phyloP scores from a whole-genome alignment of 2,888 invertebrate genomes.

The Callyntrura sp. region DNA sequence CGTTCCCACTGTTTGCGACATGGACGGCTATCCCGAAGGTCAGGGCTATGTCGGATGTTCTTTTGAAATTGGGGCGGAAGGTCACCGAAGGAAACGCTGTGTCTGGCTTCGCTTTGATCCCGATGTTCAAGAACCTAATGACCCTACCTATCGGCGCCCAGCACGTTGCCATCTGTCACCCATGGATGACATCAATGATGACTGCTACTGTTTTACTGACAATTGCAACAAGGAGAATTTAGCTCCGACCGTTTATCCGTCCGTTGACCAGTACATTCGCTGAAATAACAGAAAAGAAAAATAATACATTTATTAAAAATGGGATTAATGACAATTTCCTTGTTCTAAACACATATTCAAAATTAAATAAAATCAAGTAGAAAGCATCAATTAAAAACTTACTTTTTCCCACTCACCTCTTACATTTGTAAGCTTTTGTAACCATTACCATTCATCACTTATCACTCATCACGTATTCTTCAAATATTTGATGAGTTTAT shows the following conservation, averaged over 20 bases:
- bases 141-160: neutral
- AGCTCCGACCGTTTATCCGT: neutral
- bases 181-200: constrained; percentile 15
- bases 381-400: too few relatives aligned
- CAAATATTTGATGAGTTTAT: too few relatives aligned
- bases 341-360: too few relatives aligned
- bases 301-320: too few relatives aligned
- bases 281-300: too few relatives aligned
- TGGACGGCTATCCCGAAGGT: constrained; percentile 1
- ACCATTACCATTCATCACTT: too few relatives aligned
- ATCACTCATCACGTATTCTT: too few relatives aligned
- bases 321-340: too few relatives aligned
- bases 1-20: neutral
- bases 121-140: neutral
- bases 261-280: neutral
- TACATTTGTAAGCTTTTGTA: too few relatives aligned
- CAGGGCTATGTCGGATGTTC: constrained; percentile 2
- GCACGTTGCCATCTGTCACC: neutral
- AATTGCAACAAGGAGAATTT: constrained; percentile 9
- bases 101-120: constrained; percentile 17
- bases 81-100: neutral
- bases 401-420: too few relatives aligned
- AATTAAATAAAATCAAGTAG: too few relatives aligned
- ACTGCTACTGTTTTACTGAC: constrained; percentile 14
- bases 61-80: neutral